Evolutionary conservation across 2,888 invertebrate species (phyloP), one percentile per base, ranked within the genome.

Genomic region (Acleris laterana): DNA sequence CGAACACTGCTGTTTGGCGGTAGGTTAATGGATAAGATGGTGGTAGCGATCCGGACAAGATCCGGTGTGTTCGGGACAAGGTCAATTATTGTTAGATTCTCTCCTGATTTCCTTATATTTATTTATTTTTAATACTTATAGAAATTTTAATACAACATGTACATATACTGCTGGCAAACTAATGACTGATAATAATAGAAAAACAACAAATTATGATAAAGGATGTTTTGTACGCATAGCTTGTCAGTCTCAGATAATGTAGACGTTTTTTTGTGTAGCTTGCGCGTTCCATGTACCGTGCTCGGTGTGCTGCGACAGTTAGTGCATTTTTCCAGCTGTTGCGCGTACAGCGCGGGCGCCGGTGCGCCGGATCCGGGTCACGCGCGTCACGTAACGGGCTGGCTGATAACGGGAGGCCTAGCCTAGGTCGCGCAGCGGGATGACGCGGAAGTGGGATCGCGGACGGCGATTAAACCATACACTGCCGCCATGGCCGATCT

Each of bases 371-470:
- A 91, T 91, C 92, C 92, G 91, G 92, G 92, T 93, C 90, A 89
- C 78, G 82, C 82, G 84, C 88, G 88, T 85, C 88, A 88, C 88
- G 91, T 91, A 91, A 91, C 91, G 92, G 91, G 88, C 79, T 79
- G 80, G 82, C 72, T 80, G 87, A 78, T 90, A 91, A 91, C 90
- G 91, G 90, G 84, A 80, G 85, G 84, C 82, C 79, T 75, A 79
- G 82, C 79, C 88, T 88, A 85, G 91, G 91, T 91, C 91, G 89
- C 82, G 80, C 85, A 91, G 91, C 90, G 91, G 92, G 92, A 90
- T 90, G 92, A 89, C 87, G 89, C 92, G 92, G 92, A 93, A 91
- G 89, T 87, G 78, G 84, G 84, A 89, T 83, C 79, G 83, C 85
- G 83, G 81, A 81, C 85, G 78, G 69, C 80, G 77, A 85, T 84